Base-by-base conservation (phyloP, 2,113 vertebrate species). In the Cyphomyrus discorhynchus region DNA sequence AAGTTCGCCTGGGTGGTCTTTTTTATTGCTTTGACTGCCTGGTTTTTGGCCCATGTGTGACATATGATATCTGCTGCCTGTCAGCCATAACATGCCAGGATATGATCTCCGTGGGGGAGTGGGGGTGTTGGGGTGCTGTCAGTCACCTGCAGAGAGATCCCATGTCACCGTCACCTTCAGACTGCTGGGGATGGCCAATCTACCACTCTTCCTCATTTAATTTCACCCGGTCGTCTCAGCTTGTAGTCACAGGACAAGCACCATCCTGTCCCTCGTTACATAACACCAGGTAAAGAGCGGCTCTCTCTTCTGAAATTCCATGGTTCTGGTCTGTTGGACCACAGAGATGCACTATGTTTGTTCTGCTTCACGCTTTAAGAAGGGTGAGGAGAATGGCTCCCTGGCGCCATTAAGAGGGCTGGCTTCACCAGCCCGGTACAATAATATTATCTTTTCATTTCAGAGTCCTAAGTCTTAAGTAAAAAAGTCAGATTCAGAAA, bases 1-100 rank as follows among this genome's bases (percentile, higher is more conserved):
- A 84, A 87, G 89, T 92, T 45, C 88, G 56, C 89, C 93, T 94
- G 94, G 95, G 94, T 95, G 95, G 94, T 91, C 94, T 92, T 86
- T 56, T 92, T 91, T 35, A 17, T 35, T 77, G 42, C 66, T 92
- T 93, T 92, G 92, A 93, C 93, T 90, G 90, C 88, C 92, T 91
- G 93, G 91, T 92, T 92, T 88, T 91, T 89, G 92, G 24, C 88
- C 89, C 86, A 17, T 92, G 90, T 56, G 93, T 94, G 94, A 93
- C 93, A 95, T 91, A 27, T 90, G 92, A 95, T 91, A 93, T 92
- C 91, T 27, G 1, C 53, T 93, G 91, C 90, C 93, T 92, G 91
- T 89, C 92, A 94, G 93, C 91, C 93, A 95, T 92, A 94, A 56
- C 86, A 56, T 17, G 31, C 5, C 46, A 50, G 83, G 83, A 31